Evolutionary conservation across 2,888 invertebrate genomes (phyloP).

Genomic region (Rhimphoctona megacephalus): DNA sequence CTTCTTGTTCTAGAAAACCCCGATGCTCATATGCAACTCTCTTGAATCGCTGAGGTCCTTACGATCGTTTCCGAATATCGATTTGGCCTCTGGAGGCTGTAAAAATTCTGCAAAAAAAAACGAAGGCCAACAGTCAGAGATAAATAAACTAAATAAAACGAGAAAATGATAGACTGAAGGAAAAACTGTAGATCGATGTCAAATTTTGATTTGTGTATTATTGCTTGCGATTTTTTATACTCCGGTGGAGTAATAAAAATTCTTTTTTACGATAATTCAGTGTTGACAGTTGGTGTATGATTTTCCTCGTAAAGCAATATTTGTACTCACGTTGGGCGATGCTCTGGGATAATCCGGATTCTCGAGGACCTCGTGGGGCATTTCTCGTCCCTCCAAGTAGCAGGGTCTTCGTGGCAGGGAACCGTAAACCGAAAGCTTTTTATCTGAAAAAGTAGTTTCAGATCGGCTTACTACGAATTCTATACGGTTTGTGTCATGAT

Average conservation of each 20-base stretch:
- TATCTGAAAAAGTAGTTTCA: slow-evolving; percentile 77
- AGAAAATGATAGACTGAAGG: background rate
- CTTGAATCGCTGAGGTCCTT: slow-evolving; percentile 79
- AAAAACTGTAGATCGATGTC: background rate
- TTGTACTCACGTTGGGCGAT: slow-evolving; percentile 79
- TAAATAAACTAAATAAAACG: background rate
- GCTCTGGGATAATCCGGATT: slow-evolving; percentile 81
- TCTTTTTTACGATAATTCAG: background rate
- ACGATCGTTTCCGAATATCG: slow-evolving; percentile 79
- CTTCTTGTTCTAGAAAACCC: slow-evolving; percentile 7
- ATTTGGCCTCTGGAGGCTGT: slow-evolving; percentile 81
- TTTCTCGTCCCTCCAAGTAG: slow-evolving; percentile 79
- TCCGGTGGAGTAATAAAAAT: background rate
- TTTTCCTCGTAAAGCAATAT: slow-evolving; percentile 26
- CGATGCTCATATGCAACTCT: slow-evolving; percentile 80
- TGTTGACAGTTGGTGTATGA: slow-evolving; percentile 11
- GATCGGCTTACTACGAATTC: slow-evolving; percentile 68
- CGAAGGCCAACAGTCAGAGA: background rate
- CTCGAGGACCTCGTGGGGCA: slow-evolving; percentile 79
- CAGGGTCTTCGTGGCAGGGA: slow-evolving; percentile 81
- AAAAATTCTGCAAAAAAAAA: slow-evolving; percentile 78
- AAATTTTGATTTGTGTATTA: background rate
- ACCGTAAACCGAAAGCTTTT: slow-evolving; percentile 80
- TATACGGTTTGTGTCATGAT: slow-evolving; percentile 42
- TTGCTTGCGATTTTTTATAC: background rate